Evolutionary conservation across 2,113 vertebrate species (phyloP), one percentile per base, ranked within the genome.

Genomic region (Petaurus breviceps): DNA sequence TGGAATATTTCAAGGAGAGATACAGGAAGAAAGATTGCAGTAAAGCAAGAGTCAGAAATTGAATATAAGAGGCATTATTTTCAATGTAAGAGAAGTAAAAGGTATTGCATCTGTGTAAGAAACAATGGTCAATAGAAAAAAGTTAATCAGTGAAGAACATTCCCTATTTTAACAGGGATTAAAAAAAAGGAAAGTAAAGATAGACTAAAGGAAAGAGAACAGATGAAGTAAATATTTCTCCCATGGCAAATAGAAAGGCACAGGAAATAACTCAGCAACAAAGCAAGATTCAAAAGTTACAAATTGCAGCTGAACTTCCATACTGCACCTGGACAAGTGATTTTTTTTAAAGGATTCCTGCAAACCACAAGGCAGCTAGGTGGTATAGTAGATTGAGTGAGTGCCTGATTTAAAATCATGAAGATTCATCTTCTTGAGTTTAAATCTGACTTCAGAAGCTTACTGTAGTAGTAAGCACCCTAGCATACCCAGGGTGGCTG

Each of bases 61-160:
- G 31, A 94, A 90, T 77, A 49, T 37, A 43, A 53, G 84, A 92
- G 89, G 95, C 95, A 91, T 52, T 52, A 52, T 52, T 52, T 52
- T 52, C 52, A 52, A 52, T 22, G 16, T 52, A 52, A 52, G 52
- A 52, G 52, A 19, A 52, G 52, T 52, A 52, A 92, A 23, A 46
- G 3, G 0, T 43, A 55, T 55, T 90, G 49, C 1, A 0, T 37
- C 11, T 91, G 43, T 51, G 53, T 90, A 61, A 31, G 92, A 95
- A 91, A 84, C 6, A 93, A 26, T 1, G 37, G 6, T 96, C 43
- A 77, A 8, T 52, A 93, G n/a, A 49, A 90, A 89, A 93, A 94
- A 47, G 14, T 47, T 89, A 95, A 9, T 55, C 54, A 31, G 14
- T 68, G 22, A 46, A 1, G 7, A 52, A 89, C 57, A 19, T 23